Evolutionary conservation across 2,113 vertebrate species (phyloP).

Genomic region (Tympanuchus pallidicinctus): DNA sequence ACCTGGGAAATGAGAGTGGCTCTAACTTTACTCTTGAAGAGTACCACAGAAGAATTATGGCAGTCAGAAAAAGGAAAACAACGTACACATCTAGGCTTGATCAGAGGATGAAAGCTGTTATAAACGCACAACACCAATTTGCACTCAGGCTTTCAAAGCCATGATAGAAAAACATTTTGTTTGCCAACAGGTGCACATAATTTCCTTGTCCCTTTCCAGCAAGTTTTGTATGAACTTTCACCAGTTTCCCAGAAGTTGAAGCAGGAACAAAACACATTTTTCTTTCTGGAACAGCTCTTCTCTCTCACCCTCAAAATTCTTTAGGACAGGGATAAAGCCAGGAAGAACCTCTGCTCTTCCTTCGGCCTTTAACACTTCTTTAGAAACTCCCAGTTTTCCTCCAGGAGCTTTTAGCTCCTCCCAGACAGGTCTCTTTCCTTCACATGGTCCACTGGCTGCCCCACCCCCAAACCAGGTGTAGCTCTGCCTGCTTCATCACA

Average conservation of each 20-base stretch:
- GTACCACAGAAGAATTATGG: neutral
- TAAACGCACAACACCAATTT: neutral
- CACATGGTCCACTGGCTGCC: neutral
- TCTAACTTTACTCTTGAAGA: neutral
- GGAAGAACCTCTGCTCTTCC: neutral
- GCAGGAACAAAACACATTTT: neutral
- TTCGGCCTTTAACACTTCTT: neutral
- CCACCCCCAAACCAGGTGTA: neutral
- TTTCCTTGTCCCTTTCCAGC: neutral
- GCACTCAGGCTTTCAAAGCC: neutral
- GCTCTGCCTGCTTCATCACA: neutral
- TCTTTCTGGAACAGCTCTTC: neutral
- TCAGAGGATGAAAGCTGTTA: neutral
- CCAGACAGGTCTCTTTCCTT: neutral
- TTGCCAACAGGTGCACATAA: fast-evolving
- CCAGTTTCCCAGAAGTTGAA: neutral
- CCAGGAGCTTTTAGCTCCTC: neutral
- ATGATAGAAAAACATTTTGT: neutral
- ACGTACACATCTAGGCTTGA: fast-evolving
- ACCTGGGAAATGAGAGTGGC: neutral
- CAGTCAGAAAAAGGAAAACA: neutral
- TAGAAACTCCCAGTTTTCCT: neutral
- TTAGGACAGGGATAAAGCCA: neutral
- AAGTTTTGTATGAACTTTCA: neutral
- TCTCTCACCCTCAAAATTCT: neutral